Conservation (phyloP, 2,797 vertebrate genomes). For the Schizopygopsis pylzovi region DNA sequence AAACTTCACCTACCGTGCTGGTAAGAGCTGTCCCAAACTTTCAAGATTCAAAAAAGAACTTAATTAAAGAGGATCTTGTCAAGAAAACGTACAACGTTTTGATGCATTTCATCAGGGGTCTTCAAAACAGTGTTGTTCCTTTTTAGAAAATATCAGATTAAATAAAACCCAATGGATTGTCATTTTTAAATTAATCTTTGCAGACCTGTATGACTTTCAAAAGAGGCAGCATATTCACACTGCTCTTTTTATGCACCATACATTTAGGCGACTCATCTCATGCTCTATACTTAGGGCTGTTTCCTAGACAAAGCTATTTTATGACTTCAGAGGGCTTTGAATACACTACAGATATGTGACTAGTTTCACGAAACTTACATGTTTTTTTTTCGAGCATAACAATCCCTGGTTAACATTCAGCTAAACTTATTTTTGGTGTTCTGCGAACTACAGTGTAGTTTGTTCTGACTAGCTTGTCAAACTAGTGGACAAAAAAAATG, state of each 20-base stretch:
- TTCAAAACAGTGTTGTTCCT: not conserved
- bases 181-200: not conserved
- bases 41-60: not conserved
- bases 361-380: not conserved
- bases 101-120: not conserved
- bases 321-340: not conserved
- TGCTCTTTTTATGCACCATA: not conserved
- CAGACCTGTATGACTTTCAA: not conserved
- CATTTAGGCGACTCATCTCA: not conserved
- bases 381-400: not conserved
- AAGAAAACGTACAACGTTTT: not conserved
- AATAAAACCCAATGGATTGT: not conserved
- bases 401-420: not conserved
- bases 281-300: not conserved
- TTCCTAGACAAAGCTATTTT: not conserved
- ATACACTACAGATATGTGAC: not conserved
- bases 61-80: not conserved
- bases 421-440: not conserved
- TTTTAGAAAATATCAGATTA: not conserved
- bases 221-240: not conserved
- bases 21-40: slow-evolving; percentile 77
- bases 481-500: not conserved
- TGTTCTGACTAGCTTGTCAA: slow-evolving; percentile 6
- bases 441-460: not conserved
- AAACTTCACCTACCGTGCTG: slow-evolving; percentile 95